A percentile compares a stretch with the other conserved stretches of the same genome.
Evolutionary conservation across 2,888 invertebrate species (phyloP).

Genomic region (Acholoe squamosa): DNA sequence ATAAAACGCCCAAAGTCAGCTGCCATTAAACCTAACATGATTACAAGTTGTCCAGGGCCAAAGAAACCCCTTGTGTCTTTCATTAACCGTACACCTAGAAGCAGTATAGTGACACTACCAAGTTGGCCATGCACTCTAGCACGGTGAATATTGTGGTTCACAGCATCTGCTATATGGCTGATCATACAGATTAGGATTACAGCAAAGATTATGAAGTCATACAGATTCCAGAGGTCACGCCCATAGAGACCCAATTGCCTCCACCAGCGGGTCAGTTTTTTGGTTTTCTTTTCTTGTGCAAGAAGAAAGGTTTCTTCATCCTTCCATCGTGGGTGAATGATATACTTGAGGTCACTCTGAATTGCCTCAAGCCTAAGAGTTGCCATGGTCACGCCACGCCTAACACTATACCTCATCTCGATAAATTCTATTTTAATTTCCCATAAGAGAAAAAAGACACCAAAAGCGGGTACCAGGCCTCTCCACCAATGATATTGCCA

Average conservation of each 20-base stretch:
- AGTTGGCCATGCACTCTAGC: conserved; percentile 25
- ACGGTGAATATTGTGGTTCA: neutral
- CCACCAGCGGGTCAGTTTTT: conserved; percentile 2
- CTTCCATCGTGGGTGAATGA: neutral
- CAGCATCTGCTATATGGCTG: neutral
- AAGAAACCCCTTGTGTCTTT: conserved; percentile 33
- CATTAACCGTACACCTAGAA: conserved; percentile 15
- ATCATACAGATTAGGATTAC: neutral
- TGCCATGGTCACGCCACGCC: neutral
- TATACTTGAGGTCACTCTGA: neutral
- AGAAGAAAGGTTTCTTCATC: neutral
- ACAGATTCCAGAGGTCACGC: neutral
- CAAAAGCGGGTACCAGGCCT: neutral
- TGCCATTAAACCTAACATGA: conserved; percentile 51
- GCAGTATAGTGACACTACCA: neutral
- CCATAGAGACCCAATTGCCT: neutral
- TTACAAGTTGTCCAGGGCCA: neutral
- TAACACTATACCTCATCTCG: neutral
- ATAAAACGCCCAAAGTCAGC: conserved; percentile 32
- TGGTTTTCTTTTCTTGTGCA: neutral
- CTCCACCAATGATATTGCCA: neutral
- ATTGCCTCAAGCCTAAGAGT: neutral
- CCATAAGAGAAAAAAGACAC: neutral
- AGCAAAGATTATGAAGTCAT: conserved; percentile 33
- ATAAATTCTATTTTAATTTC: conserved; percentile 25